Conservation (phyloP, 1,140 invertebrate genomes). For the Ladona fulva region DNA sequence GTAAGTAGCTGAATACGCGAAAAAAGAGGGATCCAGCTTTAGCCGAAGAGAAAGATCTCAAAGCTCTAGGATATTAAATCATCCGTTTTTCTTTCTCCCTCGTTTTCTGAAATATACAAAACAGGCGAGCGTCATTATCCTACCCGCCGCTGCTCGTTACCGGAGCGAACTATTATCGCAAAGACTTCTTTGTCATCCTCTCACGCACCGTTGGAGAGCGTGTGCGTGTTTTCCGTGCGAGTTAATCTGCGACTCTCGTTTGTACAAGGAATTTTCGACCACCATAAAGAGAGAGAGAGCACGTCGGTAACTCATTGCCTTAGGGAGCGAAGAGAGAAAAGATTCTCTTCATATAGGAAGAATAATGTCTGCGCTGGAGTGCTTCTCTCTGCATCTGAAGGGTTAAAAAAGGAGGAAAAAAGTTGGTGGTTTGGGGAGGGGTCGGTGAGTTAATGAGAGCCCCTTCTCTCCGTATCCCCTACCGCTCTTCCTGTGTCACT, state of each 20-base stretch:
- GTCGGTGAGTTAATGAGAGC: background rate
- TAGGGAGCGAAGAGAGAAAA: background rate
- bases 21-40: too few relatives aligned
- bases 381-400: background rate
- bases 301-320: background rate
- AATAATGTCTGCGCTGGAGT: constrained; percentile 1
- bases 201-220: background rate
- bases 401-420: background rate
- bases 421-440: background rate
- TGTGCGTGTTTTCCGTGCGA: background rate
- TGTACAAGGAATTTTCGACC: background rate
- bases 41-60: too few relatives aligned
- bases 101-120: background rate
- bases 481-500: background rate
- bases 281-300: background rate
- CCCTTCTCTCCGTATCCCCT: background rate
- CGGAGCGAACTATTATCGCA: background rate
- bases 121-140: background rate
- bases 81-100: too few relatives aligned
- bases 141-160: background rate
- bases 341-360: background rate
- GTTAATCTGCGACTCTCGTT: background rate
- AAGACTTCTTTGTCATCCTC: background rate
- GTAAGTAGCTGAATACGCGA: too few relatives aligned
- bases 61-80: too few relatives aligned